Conservation (phyloP, 2,113 vertebrate species). For the Calyptomena viridis region DNA sequence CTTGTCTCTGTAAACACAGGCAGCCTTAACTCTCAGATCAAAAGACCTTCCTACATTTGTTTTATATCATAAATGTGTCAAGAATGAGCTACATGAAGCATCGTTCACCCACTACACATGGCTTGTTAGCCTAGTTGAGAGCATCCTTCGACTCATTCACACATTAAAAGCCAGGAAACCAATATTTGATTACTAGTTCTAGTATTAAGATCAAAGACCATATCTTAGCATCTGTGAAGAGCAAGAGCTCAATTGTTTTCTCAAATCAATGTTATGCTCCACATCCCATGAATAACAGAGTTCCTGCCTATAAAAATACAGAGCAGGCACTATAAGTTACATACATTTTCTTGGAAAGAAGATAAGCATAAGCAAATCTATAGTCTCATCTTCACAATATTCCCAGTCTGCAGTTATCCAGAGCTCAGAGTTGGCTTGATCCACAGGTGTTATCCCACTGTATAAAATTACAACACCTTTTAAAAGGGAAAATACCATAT, state of each 20-base stretch:
- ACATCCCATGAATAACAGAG: not conserved
- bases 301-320: not conserved
- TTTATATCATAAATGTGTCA: not conserved
- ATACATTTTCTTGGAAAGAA: not conserved
- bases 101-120: not conserved
- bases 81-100: not conserved
- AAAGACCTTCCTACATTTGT: slow-evolving; percentile 1
- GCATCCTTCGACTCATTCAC: slow-evolving; percentile 15
- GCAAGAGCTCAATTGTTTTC: not conserved
- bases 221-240: slow-evolving; percentile 5
- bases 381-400: not conserved
- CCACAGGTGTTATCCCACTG: not conserved
- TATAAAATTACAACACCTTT: not conserved
- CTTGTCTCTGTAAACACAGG: not conserved
- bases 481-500: not conserved
- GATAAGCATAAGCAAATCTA: not conserved
- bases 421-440: not conserved
- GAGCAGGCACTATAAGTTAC: not conserved
- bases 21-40: not conserved
- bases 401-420: not conserved
- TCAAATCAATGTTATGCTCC: not conserved
- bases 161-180: slow-evolving; percentile 13
- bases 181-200: not conserved
- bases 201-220: slow-evolving; percentile 18
- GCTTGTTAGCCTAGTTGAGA: slow-evolving; percentile 8